phyloP scores from a whole-genome alignment of 1,140 invertebrate genomes.

The Ceratina calcarata region DNA sequence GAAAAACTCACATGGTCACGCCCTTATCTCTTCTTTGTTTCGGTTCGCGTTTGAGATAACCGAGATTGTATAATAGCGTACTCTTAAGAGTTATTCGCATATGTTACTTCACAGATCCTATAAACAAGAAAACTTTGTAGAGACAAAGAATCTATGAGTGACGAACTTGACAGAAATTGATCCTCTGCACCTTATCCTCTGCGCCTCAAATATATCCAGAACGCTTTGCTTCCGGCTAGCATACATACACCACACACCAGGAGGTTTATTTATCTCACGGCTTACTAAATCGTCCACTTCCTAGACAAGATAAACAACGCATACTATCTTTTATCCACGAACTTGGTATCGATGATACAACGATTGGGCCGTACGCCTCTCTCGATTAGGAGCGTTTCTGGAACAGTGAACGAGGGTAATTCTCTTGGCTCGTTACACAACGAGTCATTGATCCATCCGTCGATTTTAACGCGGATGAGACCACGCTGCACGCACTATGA shows the following conservation, averaged over 20 bases:
- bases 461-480: neutral
- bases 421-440: neutral
- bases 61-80: neutral
- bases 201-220: conserved; percentile 10
- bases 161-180: neutral
- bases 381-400: conserved; percentile 4
- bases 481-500: neutral
- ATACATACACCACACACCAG: too few relatives aligned
- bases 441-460: neutral
- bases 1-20: neutral
- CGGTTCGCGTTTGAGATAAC: neutral
- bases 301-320: neutral
- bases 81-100: too few relatives aligned
- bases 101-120: too few relatives aligned
- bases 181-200: neutral
- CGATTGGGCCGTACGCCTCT: neutral
- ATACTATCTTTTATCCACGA: neutral
- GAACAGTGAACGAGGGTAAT: neutral
- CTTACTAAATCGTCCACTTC: neutral
- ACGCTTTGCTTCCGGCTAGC: neutral
- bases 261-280: neutral
- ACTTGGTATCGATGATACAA: too few relatives aligned
- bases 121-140: neutral
- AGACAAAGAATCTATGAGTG: neutral
- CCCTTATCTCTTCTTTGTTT: neutral